Evolutionary conservation across 2,113 vertebrate species (phyloP), one percentile per base, ranked within the genome.

Genomic region (Ciconia stormi): DNA sequence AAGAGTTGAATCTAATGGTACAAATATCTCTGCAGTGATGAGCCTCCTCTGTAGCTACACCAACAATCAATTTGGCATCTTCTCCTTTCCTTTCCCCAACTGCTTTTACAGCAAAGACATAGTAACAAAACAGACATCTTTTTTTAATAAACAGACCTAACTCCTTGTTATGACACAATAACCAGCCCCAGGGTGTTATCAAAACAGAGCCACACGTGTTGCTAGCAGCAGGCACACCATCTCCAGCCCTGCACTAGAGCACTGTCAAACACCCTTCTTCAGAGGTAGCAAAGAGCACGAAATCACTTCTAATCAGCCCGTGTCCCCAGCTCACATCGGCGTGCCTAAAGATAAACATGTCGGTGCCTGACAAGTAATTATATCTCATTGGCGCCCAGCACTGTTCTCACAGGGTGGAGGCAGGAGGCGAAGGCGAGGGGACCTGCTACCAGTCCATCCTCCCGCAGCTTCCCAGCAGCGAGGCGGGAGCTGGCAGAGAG

Each of bases 301-400:
- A 90, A 72, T 17, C 56, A 23, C 61, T 91, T 73, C 83, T 85
- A 58, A 89, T 86, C 83, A 94, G 90, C 76, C 62, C 5, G 0
- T 52, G 85, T 93, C 93, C 91, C 94, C 86, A 90, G 85, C 69
- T 92, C 85, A 94, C 87, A 95, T n/a, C 2, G 0, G 26, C 15
- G 3, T 55, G 82, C 50, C 87, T 95, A 86, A 92, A 97, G 95
- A 95, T 96, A 96, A 93, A 83, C 96, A 69, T 46, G 82, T 84
- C 82, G 50, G 7, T 5, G 91, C 95, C 72, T 96, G 95, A 95
- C 47, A 44, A 86, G 72, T 34, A 91, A 95, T 95, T 95, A 58
- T n/a, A 94, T 32, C 67, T 94, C 36, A 10, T 0, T 95, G 91
- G 89, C 78, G 1, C 62, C 63, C 76, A 79, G 74, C 78, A 20